Evolutionary conservation across 2,888 invertebrate species (phyloP), one percentile per base, ranked within the genome.

Genomic region (Agrilus cyanescens): DNA sequence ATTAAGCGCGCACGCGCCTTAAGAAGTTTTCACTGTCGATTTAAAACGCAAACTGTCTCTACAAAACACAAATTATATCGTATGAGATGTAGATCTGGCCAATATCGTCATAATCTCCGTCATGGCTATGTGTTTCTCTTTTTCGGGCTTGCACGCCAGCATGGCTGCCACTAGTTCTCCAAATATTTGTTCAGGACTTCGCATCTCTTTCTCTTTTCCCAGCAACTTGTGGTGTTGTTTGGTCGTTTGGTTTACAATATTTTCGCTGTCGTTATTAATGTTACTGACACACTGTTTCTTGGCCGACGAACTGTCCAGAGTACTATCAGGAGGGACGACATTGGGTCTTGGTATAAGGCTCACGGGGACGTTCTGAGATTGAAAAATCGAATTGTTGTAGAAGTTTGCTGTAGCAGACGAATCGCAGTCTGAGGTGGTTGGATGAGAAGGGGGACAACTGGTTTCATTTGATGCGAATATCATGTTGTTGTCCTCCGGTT

Each of bases 31-130:
- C n/a, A n/a, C n/a, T n/a, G n/a, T n/a, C 25, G 20, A 5, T 20
- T 20, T 20, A 20, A 3, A 20, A 20, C 20, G 20, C 7, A 7
- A 20, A 4, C 6, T 20, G 5, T 20, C 20, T 20, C 5, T 7
- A 5, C 20, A 20, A 20, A 30, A 38, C 4, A 20, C 4, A 15
- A 38, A 18, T 18, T 25, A 32, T 33, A 14, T 18, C 10, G 30
- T 20, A 37, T 46, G 43, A 32, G 40, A 20, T 4, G 46, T 18
- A 13, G 51, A 56, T 46, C 56, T 59, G 6, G 59, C 55, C 30
- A 60, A 48, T 14, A 60, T 50, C 33, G 53, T 53, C 59, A 60
- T 60, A 34, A 60, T 59, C 49, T 59, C 58, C 29, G 59, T 56
- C 60, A 60, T 60, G 30, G 55, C 58, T 13, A 52, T 32, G 46